These are phyloP conservation scores for Pseudanteris insignis DNA, from an alignment of 2,888 invertebrate species.

Conservation along the genomic window DNA sequence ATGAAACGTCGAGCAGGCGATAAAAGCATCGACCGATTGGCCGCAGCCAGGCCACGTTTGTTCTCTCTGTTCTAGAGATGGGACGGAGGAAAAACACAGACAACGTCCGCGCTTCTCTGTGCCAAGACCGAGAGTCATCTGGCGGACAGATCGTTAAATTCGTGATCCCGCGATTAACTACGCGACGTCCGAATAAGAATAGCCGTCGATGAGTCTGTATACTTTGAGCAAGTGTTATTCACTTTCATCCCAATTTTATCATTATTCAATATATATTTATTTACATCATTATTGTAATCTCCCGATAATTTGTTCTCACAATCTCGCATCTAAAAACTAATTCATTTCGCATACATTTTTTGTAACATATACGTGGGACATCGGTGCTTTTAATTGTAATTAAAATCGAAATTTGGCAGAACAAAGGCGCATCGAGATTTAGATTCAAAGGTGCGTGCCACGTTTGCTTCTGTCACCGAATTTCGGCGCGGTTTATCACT, in stretches of 20 bases:
- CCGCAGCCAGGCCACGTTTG: constrained; percentile 47
- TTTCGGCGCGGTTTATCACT: constrained; percentile 33
- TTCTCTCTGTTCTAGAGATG: constrained; percentile 52
- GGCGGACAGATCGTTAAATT: constrained; percentile 24
- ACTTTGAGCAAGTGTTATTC: neutral
- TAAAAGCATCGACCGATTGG: constrained; percentile 61
- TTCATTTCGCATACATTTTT: neutral
- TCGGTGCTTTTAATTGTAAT: constrained; percentile 26
- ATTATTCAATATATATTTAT: no score
- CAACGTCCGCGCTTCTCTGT: constrained; percentile 44
- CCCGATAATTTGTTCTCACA: no score
- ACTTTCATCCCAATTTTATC: no score
- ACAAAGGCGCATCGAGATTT: constrained; percentile 34
- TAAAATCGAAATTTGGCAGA: constrained; percentile 39
- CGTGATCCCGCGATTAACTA: constrained; percentile 23
- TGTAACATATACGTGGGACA: no score
- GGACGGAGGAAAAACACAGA: constrained; percentile 46
- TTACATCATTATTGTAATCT: no score
- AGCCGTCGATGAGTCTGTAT: neutral
- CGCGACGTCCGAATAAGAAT: constrained; percentile 16
- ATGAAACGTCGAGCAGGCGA: constrained; percentile 55
- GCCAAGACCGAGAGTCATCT: constrained; percentile 47
- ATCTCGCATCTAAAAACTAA: neutral
- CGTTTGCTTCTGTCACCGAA: constrained; percentile 39
- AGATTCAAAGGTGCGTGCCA: constrained; percentile 37